Evolutionary conservation across 1,140 invertebrate species (phyloP), one percentile per base, ranked within the genome.

Genomic region (Cotesia vestalis): DNA sequence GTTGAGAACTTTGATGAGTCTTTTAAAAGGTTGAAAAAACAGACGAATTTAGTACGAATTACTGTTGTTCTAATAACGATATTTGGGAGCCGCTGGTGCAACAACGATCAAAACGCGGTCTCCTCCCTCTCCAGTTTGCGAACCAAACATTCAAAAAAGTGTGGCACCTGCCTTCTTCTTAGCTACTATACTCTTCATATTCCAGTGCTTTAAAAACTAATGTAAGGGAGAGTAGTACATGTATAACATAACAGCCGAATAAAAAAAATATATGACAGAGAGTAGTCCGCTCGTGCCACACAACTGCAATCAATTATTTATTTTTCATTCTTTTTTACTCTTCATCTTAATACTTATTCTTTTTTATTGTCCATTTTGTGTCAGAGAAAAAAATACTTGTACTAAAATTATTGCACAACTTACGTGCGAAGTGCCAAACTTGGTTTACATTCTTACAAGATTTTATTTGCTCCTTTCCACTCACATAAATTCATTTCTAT

Each of bases 231-330:
- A 67, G 20, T 59, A 59, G 20, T 17, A 59, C 6, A 55, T 40
- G 4, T 40, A 46, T 46, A 67, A 62, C 9, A 71, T 66, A 67
- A 46, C 53, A 57, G 53, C 52, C 53, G 14, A 38, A 62, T 36
- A 34, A 62, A 55, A 51, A 53, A 55, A 55, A 53, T 27, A 27
- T 46, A 4, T 38, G 34, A 67, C n/a, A 52, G 51, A 38, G 14
- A 66, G 52, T 80, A 78, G 72, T 61, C 72, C 76, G 79, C 81
- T 82, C 82, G 78, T 84, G 82, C 78, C 80, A 81, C 66, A 72
- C 78, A 84, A 83, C 83, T 83, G 83, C 82, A 81, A 84, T 85
- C 82, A 82, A 83, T 85, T 85, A 80, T 83, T 81, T 78, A 77
- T 69, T 67, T 70, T 76, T 76, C 69, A n/a, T 68, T 73, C 71